A percentile compares a stretch with the other conserved stretches of the same genome.
These are phyloP conservation scores for Dasysyrphus tricinctus DNA, from an alignment of 2,888 invertebrate genomes.

Conservation along the genomic window DNA sequence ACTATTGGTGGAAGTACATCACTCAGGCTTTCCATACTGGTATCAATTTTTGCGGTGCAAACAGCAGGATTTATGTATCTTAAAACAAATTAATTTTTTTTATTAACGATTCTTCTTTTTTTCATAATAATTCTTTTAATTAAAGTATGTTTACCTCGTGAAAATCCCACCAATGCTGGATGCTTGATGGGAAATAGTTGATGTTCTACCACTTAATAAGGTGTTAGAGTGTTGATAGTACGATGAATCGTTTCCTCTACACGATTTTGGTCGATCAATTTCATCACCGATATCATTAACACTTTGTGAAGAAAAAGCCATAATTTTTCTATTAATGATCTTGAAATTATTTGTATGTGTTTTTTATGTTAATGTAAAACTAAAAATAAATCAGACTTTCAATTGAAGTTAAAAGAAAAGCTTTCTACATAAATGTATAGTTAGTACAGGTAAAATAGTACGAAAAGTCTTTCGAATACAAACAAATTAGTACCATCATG, in stretches of 20 bases:
- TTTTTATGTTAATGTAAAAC: neutral
- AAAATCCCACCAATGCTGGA: neutral
- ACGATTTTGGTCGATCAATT: constrained; percentile 75
- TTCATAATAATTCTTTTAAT: neutral
- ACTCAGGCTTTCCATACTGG: constrained; percentile 49
- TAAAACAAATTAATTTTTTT: constrained; percentile 29
- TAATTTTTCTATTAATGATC: constrained; percentile 33
- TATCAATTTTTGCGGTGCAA: constrained; percentile 67
- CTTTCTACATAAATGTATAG: too few relatives aligned
- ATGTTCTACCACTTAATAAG: constrained; percentile 11
- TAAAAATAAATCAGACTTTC: neutral
- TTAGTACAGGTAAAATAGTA: too few relatives aligned
- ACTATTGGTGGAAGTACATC: constrained; percentile 76
- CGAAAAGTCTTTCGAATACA: too few relatives aligned
- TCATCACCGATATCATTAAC: constrained; percentile 77
- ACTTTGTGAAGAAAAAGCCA: constrained; percentile 78
- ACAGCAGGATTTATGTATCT: constrained; percentile 78
- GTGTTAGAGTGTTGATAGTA: constrained; percentile 33
- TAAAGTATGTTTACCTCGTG: constrained; percentile 1
- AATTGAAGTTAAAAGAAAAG: neutral
- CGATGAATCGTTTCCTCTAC: constrained; percentile 54
- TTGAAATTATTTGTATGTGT: neutral
- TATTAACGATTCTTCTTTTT: neutral
- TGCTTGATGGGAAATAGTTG: neutral
- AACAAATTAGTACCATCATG: too few relatives aligned